Evolutionary conservation across 30 jellyfish, hydroid and myxozoan genomes (phyloP).

Genomic region (Morbakka virulenta): DNA sequence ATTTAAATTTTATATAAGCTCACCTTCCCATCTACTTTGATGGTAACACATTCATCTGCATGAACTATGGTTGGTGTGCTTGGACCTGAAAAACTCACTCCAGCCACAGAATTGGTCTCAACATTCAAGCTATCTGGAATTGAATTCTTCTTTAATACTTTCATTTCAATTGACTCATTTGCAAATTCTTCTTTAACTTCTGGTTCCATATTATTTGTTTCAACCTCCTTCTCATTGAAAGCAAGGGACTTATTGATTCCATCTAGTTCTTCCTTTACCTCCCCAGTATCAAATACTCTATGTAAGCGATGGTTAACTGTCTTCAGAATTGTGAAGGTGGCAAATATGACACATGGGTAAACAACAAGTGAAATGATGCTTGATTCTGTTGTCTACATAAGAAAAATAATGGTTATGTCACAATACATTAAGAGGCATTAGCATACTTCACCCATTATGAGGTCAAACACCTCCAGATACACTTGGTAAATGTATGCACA

Average conservation of each 20-base stretch:
- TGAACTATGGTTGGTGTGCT: no score
- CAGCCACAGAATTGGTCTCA: no score
- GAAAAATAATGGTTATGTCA: not conserved
- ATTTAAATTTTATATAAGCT: no score
- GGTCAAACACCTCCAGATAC: no score
- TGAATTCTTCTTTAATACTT: slow-evolving; percentile 13
- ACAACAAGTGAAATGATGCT: slow-evolving; percentile 33
- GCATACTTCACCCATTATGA: no score
- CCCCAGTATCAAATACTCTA: slow-evolving; percentile 87
- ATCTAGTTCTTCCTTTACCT: slow-evolving; percentile 50
- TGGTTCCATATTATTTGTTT: slow-evolving; percentile 28
- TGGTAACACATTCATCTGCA: no score
- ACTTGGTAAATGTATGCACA: no score
- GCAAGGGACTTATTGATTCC: no score
- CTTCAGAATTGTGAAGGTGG: slow-evolving; percentile 44
- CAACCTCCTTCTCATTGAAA: slow-evolving; percentile 18
- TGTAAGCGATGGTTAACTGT: slow-evolving; percentile 67
- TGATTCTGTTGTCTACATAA: slow-evolving; percentile 66
- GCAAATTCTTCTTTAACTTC: not conserved
- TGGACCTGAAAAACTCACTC: no score
- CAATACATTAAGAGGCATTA: no score
- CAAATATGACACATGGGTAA: slow-evolving; percentile 51
- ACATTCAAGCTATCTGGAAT: no score
- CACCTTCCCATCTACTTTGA: no score
- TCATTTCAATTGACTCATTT: slow-evolving; percentile 52